Base-by-base conservation (phyloP, 37 sponge, comb jelly and placozoan genomes). In the Agelas oroides region DNA sequence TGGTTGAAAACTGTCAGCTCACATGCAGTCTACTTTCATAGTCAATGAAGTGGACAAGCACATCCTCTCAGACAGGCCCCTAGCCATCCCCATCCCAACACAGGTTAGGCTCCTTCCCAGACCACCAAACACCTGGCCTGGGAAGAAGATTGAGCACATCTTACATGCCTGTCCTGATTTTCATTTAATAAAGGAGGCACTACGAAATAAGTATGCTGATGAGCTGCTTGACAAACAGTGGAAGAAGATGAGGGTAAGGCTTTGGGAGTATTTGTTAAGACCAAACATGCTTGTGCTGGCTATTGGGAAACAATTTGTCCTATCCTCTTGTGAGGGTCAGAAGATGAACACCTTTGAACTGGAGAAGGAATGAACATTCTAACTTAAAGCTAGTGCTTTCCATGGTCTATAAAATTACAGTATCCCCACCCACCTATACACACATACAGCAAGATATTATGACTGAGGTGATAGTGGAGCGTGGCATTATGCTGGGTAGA, bases 31-130 rank as follows among this genome's bases (percentile, higher is more conserved):
- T 55, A 27, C 37, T 37, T 53, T 52, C 35, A 15, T 28, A 85
- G 86, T 66, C 30, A 77, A 34, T 58, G 86, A 85, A 67, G 70
- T 76, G 24, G 68, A 77, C 31, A 85, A 85, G 35, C 78, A 75
- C 59, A 76, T 85, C 19, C 71, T 72, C 36, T 53, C 77, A 36
- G 78, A 70, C 70, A 76, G 35, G 24, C 5, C 14, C 20, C 46
- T 76, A 8, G 20, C 77, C 21, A 21, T 85, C 5, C 77, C 70
- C 1, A 13, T 77, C 13, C 71, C 55, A 34, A 77, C 69, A 58
- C 33, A 62, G 67, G 84, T 84, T 32, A 20, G 55, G 46, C 46
- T 46, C 8, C 46, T 46, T 46, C 46, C n/a, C n/a, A n/a, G n/a
- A n/a, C n/a, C n/a, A n/a, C n/a, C n/a, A n/a, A n/a, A n/a, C n/a